Percentiles rank a stretch among this genome's conserved stretches.
Evolutionary conservation across 2,113 vertebrate genomes (phyloP).

Genomic region (Nothobranchius furzeri): DNA sequence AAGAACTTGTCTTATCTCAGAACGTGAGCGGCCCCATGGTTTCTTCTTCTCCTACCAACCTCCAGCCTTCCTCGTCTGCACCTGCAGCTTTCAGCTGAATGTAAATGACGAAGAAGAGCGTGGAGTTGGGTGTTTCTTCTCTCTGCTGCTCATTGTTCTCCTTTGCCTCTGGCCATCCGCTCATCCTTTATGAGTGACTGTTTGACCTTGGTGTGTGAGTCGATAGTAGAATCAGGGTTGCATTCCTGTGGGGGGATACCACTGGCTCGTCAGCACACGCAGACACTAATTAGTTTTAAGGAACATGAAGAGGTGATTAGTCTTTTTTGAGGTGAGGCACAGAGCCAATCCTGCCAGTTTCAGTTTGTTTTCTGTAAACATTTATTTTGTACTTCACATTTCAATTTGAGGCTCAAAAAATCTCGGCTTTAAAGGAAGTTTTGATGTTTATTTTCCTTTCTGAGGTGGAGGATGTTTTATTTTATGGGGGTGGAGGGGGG

Average conservation of each 20-base stretch:
- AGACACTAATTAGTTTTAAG: conserved; percentile 8
- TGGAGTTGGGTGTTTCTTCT: conserved; percentile 9
- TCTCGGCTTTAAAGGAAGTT: too few species aligned
- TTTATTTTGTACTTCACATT: not conserved
- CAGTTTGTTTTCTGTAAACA: not conserved
- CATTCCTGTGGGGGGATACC: conserved; percentile 14
- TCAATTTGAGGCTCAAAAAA: too few species aligned
- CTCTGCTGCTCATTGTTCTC: conserved; percentile 17
- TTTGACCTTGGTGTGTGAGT: conserved; percentile 35
- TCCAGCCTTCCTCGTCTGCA: not conserved
- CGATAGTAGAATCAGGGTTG: not conserved
- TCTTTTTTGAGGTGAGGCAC: not conserved
- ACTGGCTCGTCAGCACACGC: not conserved
- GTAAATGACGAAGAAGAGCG: conserved; percentile 39
- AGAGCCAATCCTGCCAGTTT: not conserved
- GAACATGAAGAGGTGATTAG: conserved; percentile 12
- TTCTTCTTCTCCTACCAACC: conserved; percentile 14
- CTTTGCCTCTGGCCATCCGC: conserved; percentile 19
- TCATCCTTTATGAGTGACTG: not conserved
- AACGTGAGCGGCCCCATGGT: conserved; percentile 9
- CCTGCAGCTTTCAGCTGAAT: conserved; percentile 36
- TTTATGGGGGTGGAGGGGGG: too few species aligned
- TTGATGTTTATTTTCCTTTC: too few species aligned
- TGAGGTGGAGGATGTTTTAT: too few species aligned
- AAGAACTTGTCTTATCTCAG: not conserved